Percentiles rank a stretch among this genome's conserved stretches.
Conservation (phyloP, 2,888 invertebrate species). For the Eupithecia centaureata region DNA sequence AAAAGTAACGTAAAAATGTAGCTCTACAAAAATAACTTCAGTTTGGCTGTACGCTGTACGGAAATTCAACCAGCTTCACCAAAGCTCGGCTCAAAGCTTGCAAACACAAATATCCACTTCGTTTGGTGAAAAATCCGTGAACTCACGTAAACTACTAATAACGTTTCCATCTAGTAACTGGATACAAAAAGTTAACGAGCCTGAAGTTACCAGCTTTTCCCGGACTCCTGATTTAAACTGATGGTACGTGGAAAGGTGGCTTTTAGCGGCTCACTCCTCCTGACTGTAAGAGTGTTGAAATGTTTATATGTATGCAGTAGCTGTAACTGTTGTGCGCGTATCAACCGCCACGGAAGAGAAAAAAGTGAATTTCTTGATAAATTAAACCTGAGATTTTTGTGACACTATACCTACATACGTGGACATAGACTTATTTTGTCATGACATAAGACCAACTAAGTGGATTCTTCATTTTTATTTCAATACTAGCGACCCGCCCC, state of each 20-base stretch:
- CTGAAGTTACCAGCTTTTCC: not conserved
- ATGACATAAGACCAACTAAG: too few relatives aligned
- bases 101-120: not conserved
- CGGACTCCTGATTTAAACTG: not conserved
- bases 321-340: too few relatives aligned
- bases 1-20: not conserved
- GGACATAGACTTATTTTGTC: too few relatives aligned
- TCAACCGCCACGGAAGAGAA: too few relatives aligned
- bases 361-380: too few relatives aligned
- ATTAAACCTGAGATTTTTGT: too few relatives aligned
- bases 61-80: too few relatives aligned
- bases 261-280: not conserved
- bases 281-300: not conserved
- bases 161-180: not conserved
- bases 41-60: not conserved
- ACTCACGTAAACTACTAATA: constrained; percentile 4
- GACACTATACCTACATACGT: too few relatives aligned
- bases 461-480: too few relatives aligned
- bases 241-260: not conserved
- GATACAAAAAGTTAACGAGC: not conserved
- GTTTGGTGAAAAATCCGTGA: not conserved
- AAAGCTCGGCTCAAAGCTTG: not conserved
- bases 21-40: not conserved
- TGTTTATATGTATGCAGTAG: not conserved
- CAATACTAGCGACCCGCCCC: too few relatives aligned